Base-by-base conservation (phyloP, 2,888 invertebrate genomes). In the Meta bourneti region DNA sequence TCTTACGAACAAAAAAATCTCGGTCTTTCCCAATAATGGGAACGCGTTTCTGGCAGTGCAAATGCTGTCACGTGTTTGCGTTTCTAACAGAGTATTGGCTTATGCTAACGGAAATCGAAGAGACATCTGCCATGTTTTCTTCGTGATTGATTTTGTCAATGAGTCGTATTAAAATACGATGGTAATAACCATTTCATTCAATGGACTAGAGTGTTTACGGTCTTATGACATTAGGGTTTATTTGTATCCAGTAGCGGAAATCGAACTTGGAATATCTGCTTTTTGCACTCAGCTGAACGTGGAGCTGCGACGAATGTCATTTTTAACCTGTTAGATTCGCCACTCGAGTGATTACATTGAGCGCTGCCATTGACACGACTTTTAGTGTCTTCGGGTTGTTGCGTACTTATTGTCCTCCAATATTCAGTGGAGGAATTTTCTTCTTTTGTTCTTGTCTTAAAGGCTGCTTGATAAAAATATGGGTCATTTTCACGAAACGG, bases 101-200 rank as follows among this genome's bases (percentile, higher is more conserved):
- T 91, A 91, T 91, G 85, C 83, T 91, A 91, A 91, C 91, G 91
- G 91, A 91, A 91, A 91, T 91, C 91, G 91, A 91, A 91, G 78
- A 48, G 75, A 78, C 82, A 87, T 91, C 87, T 75, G 81, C 82
- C 91, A 87, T 91, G 91, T 91, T 87, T 88, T 79, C 87, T 75
- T 77, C 77, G 19, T 91, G 85, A 86, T 86, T 91, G 86, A 86
- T 86, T 88, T 91, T 91, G 81, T 82, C 86, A 86, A 91, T 82
- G 91, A 86, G 70, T 85, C 80, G 86, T 88, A 91, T 91, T 91
- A 91, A 88, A 91, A 88, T 91, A 91, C 85, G 90, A 91, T 87
- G 74, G 86, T 91, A 86, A 91, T 91, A 91, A 91, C 84, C 89
- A 69, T 89, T 89, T 83, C 83, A 79, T 54, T 87, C 49, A 87